Percentiles rank a stretch among this genome's conserved stretches.
Evolutionary conservation across 2,113 vertebrate species (phyloP).

Genomic region (Delphinus delphis): DNA sequence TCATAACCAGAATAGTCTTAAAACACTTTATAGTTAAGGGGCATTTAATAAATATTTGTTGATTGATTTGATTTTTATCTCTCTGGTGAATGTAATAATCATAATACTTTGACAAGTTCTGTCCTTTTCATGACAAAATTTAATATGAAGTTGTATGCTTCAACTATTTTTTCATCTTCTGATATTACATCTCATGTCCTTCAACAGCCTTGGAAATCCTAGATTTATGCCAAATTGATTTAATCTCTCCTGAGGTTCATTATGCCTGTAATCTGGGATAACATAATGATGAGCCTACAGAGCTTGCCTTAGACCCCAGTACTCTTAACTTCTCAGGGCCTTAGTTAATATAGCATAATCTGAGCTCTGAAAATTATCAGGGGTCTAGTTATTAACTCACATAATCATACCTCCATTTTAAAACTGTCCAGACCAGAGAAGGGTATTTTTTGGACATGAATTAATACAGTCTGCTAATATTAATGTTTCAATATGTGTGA

Average conservation of each 20-base stretch:
- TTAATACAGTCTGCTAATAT: not conserved
- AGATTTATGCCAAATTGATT: not conserved
- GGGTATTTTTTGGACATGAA: not conserved
- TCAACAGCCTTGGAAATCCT: not conserved
- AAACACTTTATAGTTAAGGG: not conserved
- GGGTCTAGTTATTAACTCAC: not conserved
- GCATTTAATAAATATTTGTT: not conserved
- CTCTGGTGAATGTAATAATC: not conserved
- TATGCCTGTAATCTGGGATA: not conserved
- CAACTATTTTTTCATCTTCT: not conserved
- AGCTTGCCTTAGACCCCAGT: not conserved
- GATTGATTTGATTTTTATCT: conserved; percentile 42
- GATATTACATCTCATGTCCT: not conserved
- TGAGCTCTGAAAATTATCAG: not conserved
- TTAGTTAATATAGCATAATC: not conserved
- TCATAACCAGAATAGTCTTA: not conserved
- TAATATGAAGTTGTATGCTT: not conserved
- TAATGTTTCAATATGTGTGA: not conserved
- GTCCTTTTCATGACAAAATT: conserved; percentile 43
- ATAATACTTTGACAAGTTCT: conserved; percentile 14
- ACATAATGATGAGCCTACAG: not conserved
- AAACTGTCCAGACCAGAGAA: not conserved
- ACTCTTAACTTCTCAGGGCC: not conserved
- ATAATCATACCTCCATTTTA: not conserved
- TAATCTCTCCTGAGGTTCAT: not conserved